These are phyloP conservation scores for Telenomus remus DNA, from an alignment of 1,140 invertebrate genomes.

Conservation along the genomic window DNA sequence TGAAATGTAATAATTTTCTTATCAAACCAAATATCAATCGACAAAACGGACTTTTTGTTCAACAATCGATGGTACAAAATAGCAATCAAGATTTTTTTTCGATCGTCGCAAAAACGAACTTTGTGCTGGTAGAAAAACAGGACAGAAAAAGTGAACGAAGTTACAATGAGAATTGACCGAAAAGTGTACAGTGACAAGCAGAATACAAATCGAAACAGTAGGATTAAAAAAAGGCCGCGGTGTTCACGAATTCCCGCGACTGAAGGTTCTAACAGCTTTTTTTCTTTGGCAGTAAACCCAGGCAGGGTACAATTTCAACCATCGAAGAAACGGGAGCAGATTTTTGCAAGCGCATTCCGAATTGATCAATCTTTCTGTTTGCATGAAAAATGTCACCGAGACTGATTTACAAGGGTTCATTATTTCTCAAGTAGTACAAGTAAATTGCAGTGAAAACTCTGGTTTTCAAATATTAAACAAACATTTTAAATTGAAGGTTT, in stretches of 20 bases:
- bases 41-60: background rate
- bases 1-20: background rate
- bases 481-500: too few species aligned
- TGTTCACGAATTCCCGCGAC: background rate
- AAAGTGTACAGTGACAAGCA: background rate
- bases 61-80: background rate
- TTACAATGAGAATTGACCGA: constrained; percentile 15
- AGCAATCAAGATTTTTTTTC: background rate
- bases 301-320: too few species aligned
- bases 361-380: constrained; percentile 23
- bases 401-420: too few species aligned
- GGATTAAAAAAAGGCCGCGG: background rate
- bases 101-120: background rate
- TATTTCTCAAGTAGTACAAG: too few species aligned
- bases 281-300: background rate
- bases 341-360: constrained; percentile 1
- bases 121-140: background rate
- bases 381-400: constrained; percentile 2
- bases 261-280: background rate
- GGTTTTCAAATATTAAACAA: too few species aligned
- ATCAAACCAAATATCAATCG: background rate
- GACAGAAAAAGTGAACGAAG: constrained; percentile 2
- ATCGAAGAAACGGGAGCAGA: too few species aligned
- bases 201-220: constrained; percentile 9
- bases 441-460: too few species aligned